phyloP scores from a whole-genome alignment of 2,888 invertebrate species.

The Flexamia atlantica region DNA sequence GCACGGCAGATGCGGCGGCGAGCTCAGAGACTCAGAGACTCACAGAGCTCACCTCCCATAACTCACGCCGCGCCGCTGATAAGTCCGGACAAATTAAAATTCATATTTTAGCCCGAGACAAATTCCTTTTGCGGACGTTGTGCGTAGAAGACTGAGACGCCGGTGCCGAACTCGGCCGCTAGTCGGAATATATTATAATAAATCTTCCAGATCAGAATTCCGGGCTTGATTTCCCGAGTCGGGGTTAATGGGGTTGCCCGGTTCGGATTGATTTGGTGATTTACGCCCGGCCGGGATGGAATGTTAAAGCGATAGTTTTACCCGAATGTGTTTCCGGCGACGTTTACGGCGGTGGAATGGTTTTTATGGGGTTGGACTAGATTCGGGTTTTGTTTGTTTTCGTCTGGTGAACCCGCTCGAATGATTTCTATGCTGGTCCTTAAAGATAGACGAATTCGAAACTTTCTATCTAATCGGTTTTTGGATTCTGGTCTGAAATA shows the following conservation, averaged over 20 bases:
- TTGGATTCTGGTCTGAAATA: too few relatives aligned
- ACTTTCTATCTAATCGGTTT: too few relatives aligned
- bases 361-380: conserved; percentile 13
- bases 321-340: not conserved
- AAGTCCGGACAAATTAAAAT: conserved; percentile 55
- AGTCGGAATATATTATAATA: conserved; percentile 38
- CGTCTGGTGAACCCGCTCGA: not conserved
- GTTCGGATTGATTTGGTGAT: conserved; percentile 32
- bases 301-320: conserved; percentile 30
- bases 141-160: not conserved
- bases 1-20: not conserved
- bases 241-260: conserved; percentile 32
- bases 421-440: not conserved
- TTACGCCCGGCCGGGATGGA: not conserved
- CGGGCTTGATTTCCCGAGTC: not conserved
- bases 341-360: not conserved
- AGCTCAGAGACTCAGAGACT: not conserved
- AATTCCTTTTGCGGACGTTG: conserved; percentile 46
- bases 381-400: conserved; percentile 7
- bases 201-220: conserved; percentile 35
- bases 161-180: not conserved
- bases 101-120: conserved; percentile 56
- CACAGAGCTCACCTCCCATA: conserved; percentile 19
- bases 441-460: too few relatives aligned
- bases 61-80: conserved; percentile 36